Evolutionary conservation across 2,113 vertebrate species (phyloP), one percentile per base, ranked within the genome.

Genomic region (Syngnathoides biaculeatus): DNA sequence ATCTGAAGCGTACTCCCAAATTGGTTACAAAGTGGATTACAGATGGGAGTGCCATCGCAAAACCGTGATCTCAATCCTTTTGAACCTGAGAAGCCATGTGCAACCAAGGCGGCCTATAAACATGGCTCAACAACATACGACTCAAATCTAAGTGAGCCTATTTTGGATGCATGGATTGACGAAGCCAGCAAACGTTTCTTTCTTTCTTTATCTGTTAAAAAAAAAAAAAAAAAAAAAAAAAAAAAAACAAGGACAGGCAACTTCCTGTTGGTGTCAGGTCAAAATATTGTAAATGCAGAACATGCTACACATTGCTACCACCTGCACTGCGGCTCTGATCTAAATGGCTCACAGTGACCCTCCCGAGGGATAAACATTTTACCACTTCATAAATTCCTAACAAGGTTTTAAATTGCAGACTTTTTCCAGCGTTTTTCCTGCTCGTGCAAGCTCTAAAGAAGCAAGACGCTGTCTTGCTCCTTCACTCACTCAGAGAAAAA

Each of bases 381-480:
- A 98, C 94, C 94, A 95, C 95, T 97, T 97, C 94, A 97, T 98
- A 95, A 95, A 98, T 97, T 96, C 94, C 94, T 97, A 96, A 98
- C 94, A 95, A 96, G 95, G 94, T 97, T 94, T 97, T 94, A 94
- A 93, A 98, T 95, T 92, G 93, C 93, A 91, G 91, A 90, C 45
- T 80, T 93, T 94, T 94, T 92, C 55, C 92, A 85, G 78, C 91
- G 91, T 82, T 84, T 89, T 92, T 91, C 92, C 84, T 83, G 92
- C 90, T 92, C 90, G 81, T 85, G 85, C 89, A 88, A 88, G 88
- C 85, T 86, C 79, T 89, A 63, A 67, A 74, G 72, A 67, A 69
- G 72, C 83, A 85, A 85, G 77, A 84, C 58, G 62, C 24, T 71
- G 73, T 79, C 73, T 81, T 53, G 48, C 73, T 62, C 60, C 47